Base-by-base conservation (phyloP, 1,140 invertebrate species). In the Philopotamus ludificatus region DNA sequence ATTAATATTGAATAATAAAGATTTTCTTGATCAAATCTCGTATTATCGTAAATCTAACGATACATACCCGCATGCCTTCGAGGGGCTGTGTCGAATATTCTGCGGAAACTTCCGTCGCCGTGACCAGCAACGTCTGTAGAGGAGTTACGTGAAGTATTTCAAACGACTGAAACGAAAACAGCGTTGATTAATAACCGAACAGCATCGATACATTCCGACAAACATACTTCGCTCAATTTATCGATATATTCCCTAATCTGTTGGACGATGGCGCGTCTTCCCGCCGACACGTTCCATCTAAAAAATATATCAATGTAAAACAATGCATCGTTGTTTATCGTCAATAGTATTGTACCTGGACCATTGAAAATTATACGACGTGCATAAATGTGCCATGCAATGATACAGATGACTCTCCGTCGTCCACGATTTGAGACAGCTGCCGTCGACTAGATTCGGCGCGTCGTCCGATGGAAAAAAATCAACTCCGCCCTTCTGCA, bases 381-480 rank as follows among this genome's bases (percentile, higher is more conserved):
- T 85, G 2, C 86, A 85, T 4, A 91, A 75, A 20, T 91, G 79
- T 0, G 91, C 91, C 84, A 96, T 93, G 70, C 92, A 92, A 44
- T 86, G 84, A 72, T 95, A 94, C 12, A 89, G 77, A 75, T 93
- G 89, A 58, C 88, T 84, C 75, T 94, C 92, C 65, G 87, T 82
- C 1, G 88, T 82, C 71, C 84, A 85, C 71, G 92, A 87, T 72
- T 93, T 94, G 45, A 86, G 81, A 39, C 87, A 83, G 1, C 83
- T 76, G 1, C 87, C 87, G 74, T 92, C 91, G 7, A 94, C 83
- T 75, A 94, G 93, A 72, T 88, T 89, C 69, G 87, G 86, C 0
- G 89, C 91, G 77, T 96, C 94, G 64, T 86, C 85, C 62, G 88
- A 87, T 0, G 94, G 94, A 76, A 96, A 97, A n/a, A 97, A 79